These are phyloP conservation scores for Paragorgia papillata DNA, from an alignment of 92 coral and sea anemone species.

Conservation along the genomic window DNA sequence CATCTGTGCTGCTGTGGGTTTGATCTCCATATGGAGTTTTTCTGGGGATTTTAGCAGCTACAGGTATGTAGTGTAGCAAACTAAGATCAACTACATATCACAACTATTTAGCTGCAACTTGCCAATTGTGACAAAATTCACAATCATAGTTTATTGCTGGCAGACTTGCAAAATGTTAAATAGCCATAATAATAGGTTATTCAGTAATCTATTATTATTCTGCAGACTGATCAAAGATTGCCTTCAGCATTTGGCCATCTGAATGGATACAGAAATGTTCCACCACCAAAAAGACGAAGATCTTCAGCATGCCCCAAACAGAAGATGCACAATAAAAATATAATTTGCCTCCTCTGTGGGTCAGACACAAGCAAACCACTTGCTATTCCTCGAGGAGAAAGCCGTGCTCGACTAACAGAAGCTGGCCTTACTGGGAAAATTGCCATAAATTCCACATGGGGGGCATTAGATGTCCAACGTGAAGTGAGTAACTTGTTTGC, in stretches of 20 bases:
- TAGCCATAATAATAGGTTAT: no score
- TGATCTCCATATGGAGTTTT: no score
- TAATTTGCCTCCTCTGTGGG: not conserved
- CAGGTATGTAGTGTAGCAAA: no score
- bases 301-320: not conserved
- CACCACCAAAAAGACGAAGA: constrained; percentile 14
- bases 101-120: no score
- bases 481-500: constrained; percentile 56
- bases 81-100: no score
- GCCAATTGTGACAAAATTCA: no score
- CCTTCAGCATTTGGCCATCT: constrained; percentile 13
- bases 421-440: constrained; percentile 57
- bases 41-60: no score
- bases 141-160: no score
- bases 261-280: not conserved
- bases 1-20: no score
- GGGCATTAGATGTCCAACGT: constrained; percentile 39
- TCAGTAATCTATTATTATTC: no score
- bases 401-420: constrained; percentile 43
- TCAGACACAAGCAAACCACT: constrained; percentile 20
- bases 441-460: constrained; percentile 46
- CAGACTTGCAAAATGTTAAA: no score
- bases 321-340: constrained; percentile 7
- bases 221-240: not conserved
- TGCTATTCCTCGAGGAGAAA: constrained; percentile 52